Evolutionary conservation across 2,113 vertebrate genomes (phyloP), one percentile per base, ranked within the genome.

Genomic region (Epinephelus cyanopodus): DNA sequence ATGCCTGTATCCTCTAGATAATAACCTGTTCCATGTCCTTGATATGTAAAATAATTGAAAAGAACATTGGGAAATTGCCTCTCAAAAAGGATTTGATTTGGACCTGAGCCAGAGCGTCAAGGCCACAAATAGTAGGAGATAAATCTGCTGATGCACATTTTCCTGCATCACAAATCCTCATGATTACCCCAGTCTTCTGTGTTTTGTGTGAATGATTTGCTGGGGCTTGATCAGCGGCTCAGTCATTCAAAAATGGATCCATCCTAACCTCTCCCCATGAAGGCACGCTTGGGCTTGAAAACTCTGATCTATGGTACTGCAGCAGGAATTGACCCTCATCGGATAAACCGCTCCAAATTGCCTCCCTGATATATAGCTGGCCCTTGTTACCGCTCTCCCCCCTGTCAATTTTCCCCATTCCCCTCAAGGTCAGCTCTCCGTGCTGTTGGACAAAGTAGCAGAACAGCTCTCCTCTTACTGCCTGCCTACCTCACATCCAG

Each of bases 341-440:
- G 93, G 92, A 94, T 95, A 95, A 94, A 94, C 89, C 86, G 82
- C 83, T 94, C 92, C 92, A 94, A 95, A 95, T 94, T 95, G 93
- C 91, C 92, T 94, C 77, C 85, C 87, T 95, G 93, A 94, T 95
- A 93, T 94, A 95, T 93, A 75, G 92, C 92, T 81, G 84, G 91
- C 89, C 90, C 91, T 95, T 94, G 91, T 94, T 94, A 95, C 90
- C 64, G 77, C 87, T 82, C 78, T 60, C 86, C 86, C 91, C 90
- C 45, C 80, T 93, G 93, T 93, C 94, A 94, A 91, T 95, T 95
- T 87, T 84, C 92, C 93, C 70, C 82, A 80, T 93, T 94, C 90
- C 93, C 90, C 91, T 92, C 94, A 95, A 95, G 92, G 94, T 95
- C 94, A 94, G 84, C 90, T 74, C 75, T 76, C 81, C 27, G 48